These are phyloP conservation scores for Enteromius viviparus DNA, from an alignment of 2,797 vertebrate genomes.

Conservation along the genomic window DNA sequence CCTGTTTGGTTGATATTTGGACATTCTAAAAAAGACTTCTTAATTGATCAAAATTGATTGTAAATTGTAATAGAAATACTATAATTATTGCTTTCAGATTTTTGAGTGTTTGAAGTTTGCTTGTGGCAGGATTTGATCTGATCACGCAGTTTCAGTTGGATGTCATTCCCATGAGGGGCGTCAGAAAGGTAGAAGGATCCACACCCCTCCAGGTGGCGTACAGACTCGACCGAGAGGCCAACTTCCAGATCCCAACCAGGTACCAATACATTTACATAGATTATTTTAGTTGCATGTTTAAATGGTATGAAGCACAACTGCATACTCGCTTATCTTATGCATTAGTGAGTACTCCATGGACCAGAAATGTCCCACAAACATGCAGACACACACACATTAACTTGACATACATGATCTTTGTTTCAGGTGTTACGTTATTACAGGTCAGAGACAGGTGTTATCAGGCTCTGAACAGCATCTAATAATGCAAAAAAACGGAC, in stretches of 20 bases:
- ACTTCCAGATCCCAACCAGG: slow-evolving; percentile 86
- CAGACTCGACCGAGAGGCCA: slow-evolving; percentile 82
- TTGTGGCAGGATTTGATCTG: slow-evolving; percentile 78
- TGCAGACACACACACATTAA: background rate
- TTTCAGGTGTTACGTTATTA: slow-evolving; percentile 79
- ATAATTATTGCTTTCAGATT: background rate
- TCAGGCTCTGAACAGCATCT: slow-evolving; percentile 61
- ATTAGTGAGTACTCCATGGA: background rate
- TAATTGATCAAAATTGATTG: background rate
- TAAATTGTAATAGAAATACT: background rate
- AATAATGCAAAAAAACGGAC: slow-evolving; percentile 61
- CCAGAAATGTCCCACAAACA: background rate
- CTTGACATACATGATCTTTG: background rate
- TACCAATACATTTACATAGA: slow-evolving; percentile 57
- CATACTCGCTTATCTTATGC: background rate
- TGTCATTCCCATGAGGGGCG: slow-evolving; percentile 78
- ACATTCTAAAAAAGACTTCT: background rate
- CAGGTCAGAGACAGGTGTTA: slow-evolving; percentile 72
- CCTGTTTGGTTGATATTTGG: background rate
- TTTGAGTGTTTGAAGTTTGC: background rate
- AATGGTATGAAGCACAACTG: background rate
- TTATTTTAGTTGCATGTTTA: background rate
- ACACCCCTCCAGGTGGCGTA: slow-evolving; percentile 82
- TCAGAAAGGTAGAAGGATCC: slow-evolving; percentile 83
- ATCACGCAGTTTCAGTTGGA: slow-evolving; percentile 86